Conservation (phyloP, 2,888 invertebrate genomes). For the Ashinkailepas kermadecensis region DNA sequence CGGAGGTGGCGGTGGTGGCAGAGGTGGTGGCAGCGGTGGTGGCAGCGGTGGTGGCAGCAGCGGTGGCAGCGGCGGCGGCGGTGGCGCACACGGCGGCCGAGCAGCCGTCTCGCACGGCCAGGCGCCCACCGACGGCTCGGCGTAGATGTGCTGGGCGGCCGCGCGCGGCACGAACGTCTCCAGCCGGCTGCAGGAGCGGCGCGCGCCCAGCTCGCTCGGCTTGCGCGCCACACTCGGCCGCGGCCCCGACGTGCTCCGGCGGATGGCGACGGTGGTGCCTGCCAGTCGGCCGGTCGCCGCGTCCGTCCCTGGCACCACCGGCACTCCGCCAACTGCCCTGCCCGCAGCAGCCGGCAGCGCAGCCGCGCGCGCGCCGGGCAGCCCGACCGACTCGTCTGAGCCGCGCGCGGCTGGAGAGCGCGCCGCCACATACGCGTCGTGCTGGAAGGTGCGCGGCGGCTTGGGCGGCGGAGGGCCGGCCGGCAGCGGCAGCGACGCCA, state of each 20-base stretch:
- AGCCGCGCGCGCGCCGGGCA: neutral
- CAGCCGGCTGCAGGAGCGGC: constrained; percentile 34
- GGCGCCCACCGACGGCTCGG: constrained; percentile 34
- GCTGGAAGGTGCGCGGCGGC: constrained; percentile 10
- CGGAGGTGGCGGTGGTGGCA: constrained; percentile 39
- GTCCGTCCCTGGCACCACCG: neutral
- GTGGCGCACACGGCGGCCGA: constrained; percentile 42
- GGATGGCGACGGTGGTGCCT: constrained; percentile 21
- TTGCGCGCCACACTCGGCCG: constrained; percentile 14
- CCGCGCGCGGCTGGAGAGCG: neutral
- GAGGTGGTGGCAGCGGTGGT: constrained; percentile 38
- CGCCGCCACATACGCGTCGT: constrained; percentile 5
- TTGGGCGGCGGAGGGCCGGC: neutral
- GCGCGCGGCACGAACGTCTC: constrained; percentile 37
- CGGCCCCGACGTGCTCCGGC: constrained; percentile 7
- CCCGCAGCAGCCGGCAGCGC: constrained; percentile 13
- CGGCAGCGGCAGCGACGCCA: neutral
- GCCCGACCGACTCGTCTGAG: too few relatives aligned
- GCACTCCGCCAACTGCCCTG: constrained; percentile 25
- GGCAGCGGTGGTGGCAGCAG: constrained; percentile 40
- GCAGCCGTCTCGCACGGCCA: too few relatives aligned
- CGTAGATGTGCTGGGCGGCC: constrained; percentile 37
- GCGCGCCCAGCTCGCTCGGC: neutral
- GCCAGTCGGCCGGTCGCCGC: neutral
- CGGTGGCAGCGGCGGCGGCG: constrained; percentile 41